Evolutionary conservation across 2,113 vertebrate species (phyloP), one percentile per base, ranked within the genome.

Genomic region (Dermatemys mawii): DNA sequence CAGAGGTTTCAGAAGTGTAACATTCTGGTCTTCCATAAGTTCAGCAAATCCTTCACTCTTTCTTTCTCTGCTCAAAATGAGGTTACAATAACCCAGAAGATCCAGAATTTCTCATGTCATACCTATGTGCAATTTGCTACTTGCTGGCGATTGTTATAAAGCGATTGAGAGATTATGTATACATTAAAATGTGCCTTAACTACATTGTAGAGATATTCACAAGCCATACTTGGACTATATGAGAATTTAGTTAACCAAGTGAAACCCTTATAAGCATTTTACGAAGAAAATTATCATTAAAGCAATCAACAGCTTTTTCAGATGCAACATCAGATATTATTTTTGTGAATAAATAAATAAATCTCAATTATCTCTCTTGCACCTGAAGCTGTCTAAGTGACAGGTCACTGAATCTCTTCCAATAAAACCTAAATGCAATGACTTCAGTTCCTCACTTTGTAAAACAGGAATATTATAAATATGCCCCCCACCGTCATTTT

Each of bases 91-190:
- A 5, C 32, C 32, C 21, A 6, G 63, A n/a, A 49, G 5, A 0
- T 9, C 35, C 35, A 4, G 17, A 2, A 4, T 3, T 1, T 8
- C 35, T 67, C 32, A 2, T 27, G n/a, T 35, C 9, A 0, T n/a
- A 24, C 12, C 44, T 11, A 32, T 48, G 49, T 10, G 26, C 29
- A 4, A 32, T 3, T 12, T 55, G 32, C 10, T 14, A 55, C 48
- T 78, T 5, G 41, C 57, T 21, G 38, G 17, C 11, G 32, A 29
- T n/a, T 2, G 21, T 6, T 3, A 7, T 17, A 5, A 83, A 13
- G 27, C 22, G 11, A 4, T 12, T 1, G 60, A 3, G 90, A 5
- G 46, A 2, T 27, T 3, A 90, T 81, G 78, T 89, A 50, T 17
- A 73, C 54, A 2, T 2, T 2, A 2, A 49, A 90, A 79, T 26